Evolutionary conservation across 2,113 vertebrate species (phyloP).

Genomic region (Podarcis cretensis): DNA sequence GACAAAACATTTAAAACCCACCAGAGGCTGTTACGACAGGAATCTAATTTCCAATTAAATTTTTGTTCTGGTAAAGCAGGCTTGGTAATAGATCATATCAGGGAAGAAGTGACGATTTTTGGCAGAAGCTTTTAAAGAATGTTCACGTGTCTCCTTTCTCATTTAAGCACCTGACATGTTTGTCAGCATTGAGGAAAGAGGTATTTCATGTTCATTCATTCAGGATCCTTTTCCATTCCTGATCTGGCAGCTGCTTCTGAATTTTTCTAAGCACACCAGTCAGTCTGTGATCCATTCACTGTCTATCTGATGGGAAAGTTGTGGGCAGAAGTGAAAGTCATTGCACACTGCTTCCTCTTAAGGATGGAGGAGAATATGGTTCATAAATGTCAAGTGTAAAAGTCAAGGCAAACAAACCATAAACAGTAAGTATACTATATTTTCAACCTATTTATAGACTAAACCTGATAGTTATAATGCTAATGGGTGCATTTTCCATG

Average conservation of each 20-base stretch:
- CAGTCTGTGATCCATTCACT: neutral
- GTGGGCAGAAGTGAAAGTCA: neutral
- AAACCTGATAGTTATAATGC: no score
- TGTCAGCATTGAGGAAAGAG: conserved; percentile 9
- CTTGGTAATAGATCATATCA: conserved; percentile 10
- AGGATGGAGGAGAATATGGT: neutral
- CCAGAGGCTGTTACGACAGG: conserved; percentile 5
- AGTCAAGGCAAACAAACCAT: no score
- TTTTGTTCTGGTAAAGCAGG: conserved; percentile 19
- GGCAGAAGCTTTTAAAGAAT: neutral
- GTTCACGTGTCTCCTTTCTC: neutral
- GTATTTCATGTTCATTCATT: neutral
- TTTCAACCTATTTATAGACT: no score
- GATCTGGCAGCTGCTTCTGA: neutral
- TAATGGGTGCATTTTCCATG: no score
- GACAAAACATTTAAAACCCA: conserved; percentile 28
- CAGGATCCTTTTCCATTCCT: neutral
- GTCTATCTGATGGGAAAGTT: neutral
- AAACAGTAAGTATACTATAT: no score
- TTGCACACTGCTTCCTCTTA: neutral
- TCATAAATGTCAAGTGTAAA: no score
- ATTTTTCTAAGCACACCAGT: neutral
- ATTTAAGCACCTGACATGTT: conserved; percentile 11
- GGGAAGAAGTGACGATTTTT: neutral
- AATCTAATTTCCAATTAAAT: conserved; percentile 30